phyloP scores from a whole-genome alignment of 2,797 vertebrate genomes.

The Fratercula arctica region DNA sequence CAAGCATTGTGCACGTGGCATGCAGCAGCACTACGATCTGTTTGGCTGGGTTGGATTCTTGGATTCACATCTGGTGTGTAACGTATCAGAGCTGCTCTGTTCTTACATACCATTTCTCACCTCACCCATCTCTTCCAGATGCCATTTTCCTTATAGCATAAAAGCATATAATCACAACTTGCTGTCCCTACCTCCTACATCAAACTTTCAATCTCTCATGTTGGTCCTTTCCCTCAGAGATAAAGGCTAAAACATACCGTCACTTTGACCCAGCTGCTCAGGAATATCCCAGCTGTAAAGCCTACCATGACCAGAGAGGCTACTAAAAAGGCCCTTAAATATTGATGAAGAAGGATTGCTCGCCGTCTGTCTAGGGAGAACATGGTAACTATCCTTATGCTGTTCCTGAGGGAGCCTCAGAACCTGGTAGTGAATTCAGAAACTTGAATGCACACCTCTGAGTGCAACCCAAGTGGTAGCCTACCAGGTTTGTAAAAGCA shows the following conservation, averaged over 20 bases:
- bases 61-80: background rate
- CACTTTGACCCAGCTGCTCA: background rate
- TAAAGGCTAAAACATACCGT: background rate
- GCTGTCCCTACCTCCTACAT: background rate
- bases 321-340: background rate
- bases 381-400: background rate
- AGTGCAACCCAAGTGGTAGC: background rate
- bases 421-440: background rate
- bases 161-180: background rate
- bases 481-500: background rate
- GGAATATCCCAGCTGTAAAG: background rate
- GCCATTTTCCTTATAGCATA: background rate
- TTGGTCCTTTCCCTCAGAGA: background rate
- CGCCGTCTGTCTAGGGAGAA: background rate
- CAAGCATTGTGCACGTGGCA: background rate
- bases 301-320: background rate
- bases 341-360: background rate
- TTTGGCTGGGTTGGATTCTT: background rate
- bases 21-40: background rate
- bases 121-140: background rate
- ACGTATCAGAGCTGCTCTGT: background rate
- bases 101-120: background rate
- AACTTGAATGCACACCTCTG: background rate
- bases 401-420: background rate
- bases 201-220: background rate